These are phyloP conservation scores for Pheucticus melanocephalus DNA, from an alignment of 2,113 vertebrate genomes.

Conservation along the genomic window DNA sequence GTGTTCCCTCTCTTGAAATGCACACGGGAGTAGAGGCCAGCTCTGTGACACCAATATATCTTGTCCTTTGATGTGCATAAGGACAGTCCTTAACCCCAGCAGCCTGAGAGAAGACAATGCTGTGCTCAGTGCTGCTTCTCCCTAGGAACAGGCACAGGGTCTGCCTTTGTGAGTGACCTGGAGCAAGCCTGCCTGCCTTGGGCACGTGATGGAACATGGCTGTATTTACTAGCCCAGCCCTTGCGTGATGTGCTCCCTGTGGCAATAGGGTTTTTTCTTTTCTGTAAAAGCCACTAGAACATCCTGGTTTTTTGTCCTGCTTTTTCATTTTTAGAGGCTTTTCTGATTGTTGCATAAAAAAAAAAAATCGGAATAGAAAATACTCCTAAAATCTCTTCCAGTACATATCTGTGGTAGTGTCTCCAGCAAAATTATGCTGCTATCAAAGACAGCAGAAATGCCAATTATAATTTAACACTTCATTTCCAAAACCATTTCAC, in stretches of 20 bases:
- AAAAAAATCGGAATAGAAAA: not conserved
- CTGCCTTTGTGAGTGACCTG: not conserved
- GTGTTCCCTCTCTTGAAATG: not conserved
- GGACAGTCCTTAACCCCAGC: not conserved
- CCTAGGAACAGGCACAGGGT: not conserved
- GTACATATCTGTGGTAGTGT: not conserved
- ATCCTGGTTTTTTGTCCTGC: not conserved
- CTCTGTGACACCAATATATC: not conserved
- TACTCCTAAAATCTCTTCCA: not conserved
- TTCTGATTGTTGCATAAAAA: not conserved
- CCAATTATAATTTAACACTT: not conserved
- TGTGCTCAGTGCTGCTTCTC: not conserved
- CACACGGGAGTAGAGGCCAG: not conserved
- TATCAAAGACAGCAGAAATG: not conserved
- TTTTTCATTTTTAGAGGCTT: not conserved
- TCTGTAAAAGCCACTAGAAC: not conserved
- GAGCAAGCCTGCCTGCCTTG: not conserved
- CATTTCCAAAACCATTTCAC: not conserved
- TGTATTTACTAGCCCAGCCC: not conserved
- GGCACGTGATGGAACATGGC: rapidly evolving
- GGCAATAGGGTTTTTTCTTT: not conserved
- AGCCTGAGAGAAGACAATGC: not conserved
- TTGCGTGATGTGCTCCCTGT: rapidly evolving
- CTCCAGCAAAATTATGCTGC: not conserved
- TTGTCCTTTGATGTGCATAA: not conserved